Evolutionary conservation across 2,888 invertebrate genomes (phyloP).

Genomic region (Pristionchus japonicus): DNA sequence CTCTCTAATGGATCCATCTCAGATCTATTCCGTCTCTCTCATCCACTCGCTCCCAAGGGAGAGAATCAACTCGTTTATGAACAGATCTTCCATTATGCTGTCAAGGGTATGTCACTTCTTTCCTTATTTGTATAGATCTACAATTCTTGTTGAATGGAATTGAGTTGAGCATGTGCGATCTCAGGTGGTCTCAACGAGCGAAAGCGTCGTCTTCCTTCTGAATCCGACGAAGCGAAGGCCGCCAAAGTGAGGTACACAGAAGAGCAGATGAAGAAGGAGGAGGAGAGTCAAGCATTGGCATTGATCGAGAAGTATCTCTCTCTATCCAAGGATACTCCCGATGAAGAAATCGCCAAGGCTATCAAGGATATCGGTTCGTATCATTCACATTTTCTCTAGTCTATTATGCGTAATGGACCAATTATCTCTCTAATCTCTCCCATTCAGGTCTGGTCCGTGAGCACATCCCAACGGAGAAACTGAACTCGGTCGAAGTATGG

Average conservation of each 20-base stretch:
- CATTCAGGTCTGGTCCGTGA: conserved; percentile 80
- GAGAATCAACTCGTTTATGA: conserved; percentile 60
- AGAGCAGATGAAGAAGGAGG: conserved; percentile 53
- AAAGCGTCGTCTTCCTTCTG: conserved; percentile 41
- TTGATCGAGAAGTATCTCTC: conserved; percentile 60
- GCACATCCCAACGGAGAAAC: conserved; percentile 83
- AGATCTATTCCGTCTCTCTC: conserved; percentile 80
- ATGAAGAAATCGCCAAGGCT: conserved; percentile 51
- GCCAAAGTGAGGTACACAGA: conserved; percentile 50
- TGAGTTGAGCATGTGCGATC: background rate
- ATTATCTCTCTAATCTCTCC: background rate
- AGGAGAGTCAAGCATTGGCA: conserved; percentile 56
- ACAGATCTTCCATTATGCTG: conserved; percentile 66
- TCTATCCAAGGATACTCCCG: conserved; percentile 55
- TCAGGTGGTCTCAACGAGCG: conserved; percentile 32
- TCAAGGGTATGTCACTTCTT: conserved; percentile 52
- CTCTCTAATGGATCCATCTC: background rate
- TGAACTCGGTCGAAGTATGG: conserved; percentile 78
- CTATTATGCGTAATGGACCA: no score
- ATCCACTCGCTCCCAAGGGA: conserved; percentile 58
- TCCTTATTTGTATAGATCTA: background rate
- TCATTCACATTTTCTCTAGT: background rate
- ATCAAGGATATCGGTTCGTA: conserved; percentile 54
- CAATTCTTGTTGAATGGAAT: background rate
- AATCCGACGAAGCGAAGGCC: conserved; percentile 44